These are phyloP conservation scores for Xylota sylvarum DNA, from an alignment of 2,888 invertebrate species.

Conservation along the genomic window DNA sequence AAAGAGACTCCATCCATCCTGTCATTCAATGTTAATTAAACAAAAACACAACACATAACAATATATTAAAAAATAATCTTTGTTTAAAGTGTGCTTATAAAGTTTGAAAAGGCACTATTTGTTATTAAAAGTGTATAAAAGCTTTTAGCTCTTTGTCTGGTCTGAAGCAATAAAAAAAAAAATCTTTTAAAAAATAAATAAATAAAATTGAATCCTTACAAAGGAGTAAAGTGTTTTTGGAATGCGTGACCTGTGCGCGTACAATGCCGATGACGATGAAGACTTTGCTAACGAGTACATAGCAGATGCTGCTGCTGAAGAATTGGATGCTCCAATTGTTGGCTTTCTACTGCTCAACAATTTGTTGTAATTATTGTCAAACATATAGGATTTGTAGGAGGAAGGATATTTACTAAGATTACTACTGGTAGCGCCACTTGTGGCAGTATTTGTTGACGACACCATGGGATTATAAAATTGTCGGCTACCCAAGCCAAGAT, in stretches of 20 bases:
- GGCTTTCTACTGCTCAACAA: constrained; percentile 75
- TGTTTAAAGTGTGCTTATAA: constrained; percentile 37
- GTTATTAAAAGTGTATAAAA: constrained; percentile 29
- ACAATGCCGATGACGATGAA: constrained; percentile 85
- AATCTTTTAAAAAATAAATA: constrained; percentile 19
- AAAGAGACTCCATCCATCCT: constrained; percentile 60
- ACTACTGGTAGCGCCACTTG: constrained; percentile 40
- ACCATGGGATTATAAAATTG: constrained; percentile 66
- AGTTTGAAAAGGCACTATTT: constrained; percentile 18
- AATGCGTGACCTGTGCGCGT: constrained; percentile 85
- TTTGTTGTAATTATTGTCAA: constrained; percentile 78
- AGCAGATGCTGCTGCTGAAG: constrained; percentile 79
- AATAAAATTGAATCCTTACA: constrained; percentile 81
- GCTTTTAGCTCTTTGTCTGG: constrained; percentile 2
- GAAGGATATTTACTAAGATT: constrained; percentile 67
- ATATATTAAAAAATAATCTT: constrained; percentile 11
- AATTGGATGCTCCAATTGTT: constrained; percentile 79
- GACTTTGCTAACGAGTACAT: constrained; percentile 82
- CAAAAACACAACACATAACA: constrained; percentile 38
- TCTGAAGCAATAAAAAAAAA: constrained; percentile 43
- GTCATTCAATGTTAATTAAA: constrained; percentile 58
- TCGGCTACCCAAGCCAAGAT: constrained; percentile 52
- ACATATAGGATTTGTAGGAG: constrained; percentile 80
- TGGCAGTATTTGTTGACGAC: constrained; percentile 41
- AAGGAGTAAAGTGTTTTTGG: constrained; percentile 85